phyloP scores from a whole-genome alignment of 2,797 vertebrate genomes.

The Pangasius mekongensis region DNA sequence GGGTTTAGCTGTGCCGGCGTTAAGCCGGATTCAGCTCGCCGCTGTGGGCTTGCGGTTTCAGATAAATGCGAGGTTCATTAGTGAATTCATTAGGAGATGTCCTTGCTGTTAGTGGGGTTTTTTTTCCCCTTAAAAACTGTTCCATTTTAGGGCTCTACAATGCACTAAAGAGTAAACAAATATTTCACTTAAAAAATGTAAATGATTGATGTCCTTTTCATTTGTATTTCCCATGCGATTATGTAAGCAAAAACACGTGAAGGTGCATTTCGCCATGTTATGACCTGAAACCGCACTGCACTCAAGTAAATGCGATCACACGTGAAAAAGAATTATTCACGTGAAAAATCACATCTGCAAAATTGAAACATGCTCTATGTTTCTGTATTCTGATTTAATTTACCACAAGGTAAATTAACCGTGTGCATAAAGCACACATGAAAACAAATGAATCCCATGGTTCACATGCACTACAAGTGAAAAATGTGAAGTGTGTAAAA shows the following conservation, averaged over 20 bases:
- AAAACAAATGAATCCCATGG: no score
- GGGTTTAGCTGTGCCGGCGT: constrained; percentile 20
- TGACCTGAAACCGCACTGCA: background rate
- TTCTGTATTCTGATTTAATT: no score
- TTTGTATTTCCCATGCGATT: background rate
- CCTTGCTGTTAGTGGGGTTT: background rate
- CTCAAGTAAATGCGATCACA: background rate
- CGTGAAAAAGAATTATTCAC: background rate
- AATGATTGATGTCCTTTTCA: background rate
- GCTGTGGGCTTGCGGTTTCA: constrained; percentile 3
- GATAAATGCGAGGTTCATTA: constrained; percentile 38
- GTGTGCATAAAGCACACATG: no score
- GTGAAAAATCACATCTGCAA: background rate
- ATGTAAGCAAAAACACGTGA: background rate
- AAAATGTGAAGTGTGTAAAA: no score
- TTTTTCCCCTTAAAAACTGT: background rate
- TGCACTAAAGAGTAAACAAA: background rate
- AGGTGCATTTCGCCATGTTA: background rate
- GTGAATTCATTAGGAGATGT: constrained; percentile 33
- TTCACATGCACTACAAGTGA: no score
- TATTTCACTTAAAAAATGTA: background rate
- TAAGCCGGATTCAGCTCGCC: constrained; percentile 16
- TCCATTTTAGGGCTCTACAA: background rate
- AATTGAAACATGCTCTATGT: background rate
- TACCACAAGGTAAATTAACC: no score